phyloP scores from a whole-genome alignment of 1,140 invertebrate species.

The Diprion similis region DNA sequence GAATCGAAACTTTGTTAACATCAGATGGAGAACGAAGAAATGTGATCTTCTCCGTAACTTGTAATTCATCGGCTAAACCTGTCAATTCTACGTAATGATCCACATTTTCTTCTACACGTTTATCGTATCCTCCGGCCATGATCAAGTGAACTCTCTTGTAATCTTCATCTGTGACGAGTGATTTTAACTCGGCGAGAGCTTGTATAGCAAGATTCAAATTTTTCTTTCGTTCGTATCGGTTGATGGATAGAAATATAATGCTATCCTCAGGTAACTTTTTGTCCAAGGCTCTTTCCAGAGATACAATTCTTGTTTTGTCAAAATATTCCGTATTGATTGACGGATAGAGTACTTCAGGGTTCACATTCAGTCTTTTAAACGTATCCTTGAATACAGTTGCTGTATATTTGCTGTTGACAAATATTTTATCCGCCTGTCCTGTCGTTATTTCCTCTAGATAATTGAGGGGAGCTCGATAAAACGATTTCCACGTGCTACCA shows the following conservation, averaged over 20 bases:
- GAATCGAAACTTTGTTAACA: slow-evolving; percentile 79
- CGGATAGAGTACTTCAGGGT: slow-evolving; percentile 91
- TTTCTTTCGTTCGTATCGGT: slow-evolving; percentile 98
- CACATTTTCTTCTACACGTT: slow-evolving; percentile 87
- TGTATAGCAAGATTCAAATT: slow-evolving; percentile 86
- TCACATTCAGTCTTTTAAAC: slow-evolving; percentile 72
- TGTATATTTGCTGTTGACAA: slow-evolving; percentile 97
- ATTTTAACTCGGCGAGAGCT: slow-evolving; percentile 75
- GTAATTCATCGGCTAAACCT: slow-evolving; percentile 68
- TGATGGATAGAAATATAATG: slow-evolving; percentile 90
- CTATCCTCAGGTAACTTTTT: slow-evolving; percentile 58
- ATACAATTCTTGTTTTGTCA: slow-evolving; percentile 65
- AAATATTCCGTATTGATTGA: slow-evolving; percentile 87
- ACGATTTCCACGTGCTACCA: slow-evolving; percentile 72
- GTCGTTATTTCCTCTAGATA: slow-evolving; percentile 93
- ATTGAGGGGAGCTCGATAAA: slow-evolving; percentile 91
- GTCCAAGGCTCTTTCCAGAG: slow-evolving; percentile 58
- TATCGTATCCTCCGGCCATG: slow-evolving; percentile 98
- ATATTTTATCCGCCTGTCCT: slow-evolving; percentile 81
- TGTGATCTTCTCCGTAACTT: slow-evolving; percentile 77
- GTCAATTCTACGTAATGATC: slow-evolving; percentile 85
- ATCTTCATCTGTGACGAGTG: slow-evolving; percentile 60
- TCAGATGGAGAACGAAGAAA: slow-evolving; percentile 90
- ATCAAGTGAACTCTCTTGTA: slow-evolving; percentile 80
- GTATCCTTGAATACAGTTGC: slow-evolving; percentile 83